phyloP scores from a whole-genome alignment of 2,113 vertebrate genomes.

The Chloroceryle aenea region DNA sequence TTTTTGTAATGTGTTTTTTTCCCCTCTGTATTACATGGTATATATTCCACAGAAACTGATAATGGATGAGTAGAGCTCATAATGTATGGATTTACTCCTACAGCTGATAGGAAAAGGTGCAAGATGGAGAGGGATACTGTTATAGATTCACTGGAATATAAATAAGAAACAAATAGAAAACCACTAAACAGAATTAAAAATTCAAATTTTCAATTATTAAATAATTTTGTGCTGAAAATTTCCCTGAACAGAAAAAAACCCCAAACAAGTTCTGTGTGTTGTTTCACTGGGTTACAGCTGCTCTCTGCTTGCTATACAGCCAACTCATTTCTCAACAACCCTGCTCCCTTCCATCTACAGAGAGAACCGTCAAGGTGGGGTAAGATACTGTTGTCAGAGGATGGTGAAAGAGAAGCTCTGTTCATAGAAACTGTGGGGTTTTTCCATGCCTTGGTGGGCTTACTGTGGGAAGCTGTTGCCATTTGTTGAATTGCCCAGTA shows the following conservation, averaged over 20 bases:
- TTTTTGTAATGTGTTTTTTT: background rate
- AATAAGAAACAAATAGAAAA: no score
- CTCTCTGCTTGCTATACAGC: background rate
- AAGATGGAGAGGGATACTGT: background rate
- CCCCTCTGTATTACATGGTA: background rate
- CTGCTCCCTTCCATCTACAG: background rate
- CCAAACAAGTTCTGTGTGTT: background rate
- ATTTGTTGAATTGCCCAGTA: background rate
- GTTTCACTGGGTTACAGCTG: background rate
- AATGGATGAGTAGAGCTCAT: background rate
- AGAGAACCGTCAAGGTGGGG: background rate
- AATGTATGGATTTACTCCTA: background rate
- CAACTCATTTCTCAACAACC: background rate
- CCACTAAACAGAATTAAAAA: background rate
- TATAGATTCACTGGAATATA: background rate
- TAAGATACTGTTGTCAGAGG: background rate
- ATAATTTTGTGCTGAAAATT: background rate
- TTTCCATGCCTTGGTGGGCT: background rate
- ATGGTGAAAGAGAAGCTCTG: background rate
- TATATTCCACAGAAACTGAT: background rate
- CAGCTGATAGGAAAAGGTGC: background rate
- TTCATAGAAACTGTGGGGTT: background rate
- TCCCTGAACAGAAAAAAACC: background rate
- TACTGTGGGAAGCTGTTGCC: background rate
- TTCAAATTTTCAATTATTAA: background rate